Evolutionary conservation across 2,113 vertebrate genomes (phyloP), one percentile per base, ranked within the genome.

Genomic region (Isichthys henryi): DNA sequence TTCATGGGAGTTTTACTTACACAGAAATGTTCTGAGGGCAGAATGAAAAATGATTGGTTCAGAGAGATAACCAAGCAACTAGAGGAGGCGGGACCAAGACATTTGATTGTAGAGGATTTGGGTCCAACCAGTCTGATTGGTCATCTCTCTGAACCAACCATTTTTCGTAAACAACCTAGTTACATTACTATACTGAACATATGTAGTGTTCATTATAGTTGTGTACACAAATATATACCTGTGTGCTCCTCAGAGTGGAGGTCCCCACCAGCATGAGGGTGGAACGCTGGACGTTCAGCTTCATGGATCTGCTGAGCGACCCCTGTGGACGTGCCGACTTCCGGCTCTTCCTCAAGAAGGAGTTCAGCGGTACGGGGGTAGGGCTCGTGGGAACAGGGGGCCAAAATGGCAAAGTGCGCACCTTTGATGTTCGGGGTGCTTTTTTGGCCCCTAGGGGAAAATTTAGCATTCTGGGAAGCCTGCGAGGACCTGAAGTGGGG

Each of bases 391-490:
- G 15, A 10, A 19, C 6, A 0, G 15, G 1, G 52, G 11, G n/a
- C 27, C 46, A 5, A 35, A 70, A 19, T 50, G 23, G 0, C 3
- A 8, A 88, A 31, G 27, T 49, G 80, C 83, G 11, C 21, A 46
- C 10, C 53, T 27, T 6, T 66, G 89, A 46, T 11, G 5, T 10
- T 21, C 2, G 46, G 58, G 52, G 31, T 35, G 46, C n/a, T 17
- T 86, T 6, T 90, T 23, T 89, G 87, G 83, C 0, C 11, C 52
- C 8, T 89, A 99, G 98, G 97, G 82, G 98, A 99, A 94, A 99
- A 99, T 89, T 92, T 99, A 95, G 97, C 97, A 17, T 99, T 99
- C 92, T 99, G 98, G 98, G 98, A 99, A 94, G 98, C 98, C 91
- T 99, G 98, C 74, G 98, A 99, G 90, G 98, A 99, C 91, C 95